Percentiles rank a stretch among this genome's conserved stretches.
phyloP scores from a whole-genome alignment of 2,113 vertebrate species.

The Megaleporinus macrocephalus region DNA sequence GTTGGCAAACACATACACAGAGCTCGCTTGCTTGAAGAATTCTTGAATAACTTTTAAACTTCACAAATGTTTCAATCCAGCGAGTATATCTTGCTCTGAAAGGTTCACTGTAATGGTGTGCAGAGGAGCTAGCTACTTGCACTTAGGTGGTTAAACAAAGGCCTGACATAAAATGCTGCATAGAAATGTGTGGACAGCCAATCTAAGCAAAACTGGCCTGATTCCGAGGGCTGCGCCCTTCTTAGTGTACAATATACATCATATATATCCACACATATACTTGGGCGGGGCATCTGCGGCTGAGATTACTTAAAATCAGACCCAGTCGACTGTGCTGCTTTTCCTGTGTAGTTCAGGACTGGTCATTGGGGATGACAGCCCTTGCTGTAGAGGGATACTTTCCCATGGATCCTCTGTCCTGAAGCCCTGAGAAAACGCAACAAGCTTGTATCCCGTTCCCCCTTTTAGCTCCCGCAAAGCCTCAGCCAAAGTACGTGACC shows the following conservation, averaged over 20 bases:
- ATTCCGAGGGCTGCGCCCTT: not conserved
- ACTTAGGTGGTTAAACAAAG: too few species aligned
- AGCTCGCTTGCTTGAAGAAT: too few species aligned
- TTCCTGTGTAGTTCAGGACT: conserved; percentile 55
- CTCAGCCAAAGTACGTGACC: conserved; percentile 62
- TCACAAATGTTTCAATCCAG: too few species aligned
- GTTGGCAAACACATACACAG: too few species aligned
- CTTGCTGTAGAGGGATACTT: conserved; percentile 62
- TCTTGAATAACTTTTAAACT: too few species aligned
- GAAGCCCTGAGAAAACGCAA: conserved; percentile 58
- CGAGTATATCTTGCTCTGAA: too few species aligned
- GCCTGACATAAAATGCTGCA: too few species aligned
- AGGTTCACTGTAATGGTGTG: too few species aligned
- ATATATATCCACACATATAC: not conserved
- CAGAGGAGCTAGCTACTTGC: too few species aligned
- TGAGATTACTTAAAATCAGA: conserved; percentile 44
- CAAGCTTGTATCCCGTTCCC: conserved; percentile 55
- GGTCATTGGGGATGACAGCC: conserved; percentile 50
- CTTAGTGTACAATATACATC: too few species aligned
- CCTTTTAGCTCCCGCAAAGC: conserved; percentile 62
- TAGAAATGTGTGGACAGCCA: too few species aligned
- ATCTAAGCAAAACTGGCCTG: not conserved
- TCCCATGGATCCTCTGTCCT: conserved; percentile 61
- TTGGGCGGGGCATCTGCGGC: too few species aligned
- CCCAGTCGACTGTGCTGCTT: conserved; percentile 49